These are phyloP conservation scores for Pangasius krempfi DNA, from an alignment of 2,797 vertebrate species.

Conservation along the genomic window DNA sequence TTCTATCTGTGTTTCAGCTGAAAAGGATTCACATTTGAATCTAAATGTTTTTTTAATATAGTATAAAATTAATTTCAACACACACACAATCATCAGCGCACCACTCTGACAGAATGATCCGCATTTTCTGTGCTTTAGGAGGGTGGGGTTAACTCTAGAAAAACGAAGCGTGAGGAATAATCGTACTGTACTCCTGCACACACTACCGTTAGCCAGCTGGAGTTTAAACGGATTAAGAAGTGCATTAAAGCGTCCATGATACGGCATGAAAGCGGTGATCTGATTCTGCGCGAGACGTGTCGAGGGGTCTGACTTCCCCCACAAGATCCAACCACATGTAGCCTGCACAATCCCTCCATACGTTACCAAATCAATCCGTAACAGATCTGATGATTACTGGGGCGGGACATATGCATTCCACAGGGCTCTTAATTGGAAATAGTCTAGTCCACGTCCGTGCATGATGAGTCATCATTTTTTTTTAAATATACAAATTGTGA, in stretches of 20 bases:
- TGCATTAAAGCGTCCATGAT: slow-evolving; percentile 7
- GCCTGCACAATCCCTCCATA: neutral
- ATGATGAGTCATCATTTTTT: neutral
- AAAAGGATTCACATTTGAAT: neutral
- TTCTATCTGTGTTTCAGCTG: neutral
- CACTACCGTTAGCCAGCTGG: neutral
- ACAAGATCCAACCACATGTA: neutral
- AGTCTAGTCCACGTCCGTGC: neutral
- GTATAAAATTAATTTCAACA: neutral
- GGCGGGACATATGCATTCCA: neutral
- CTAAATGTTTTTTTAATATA: neutral
- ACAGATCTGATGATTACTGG: neutral
- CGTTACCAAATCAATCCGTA: neutral
- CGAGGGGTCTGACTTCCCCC: neutral
- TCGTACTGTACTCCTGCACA: neutral
- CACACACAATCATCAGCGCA: no score
- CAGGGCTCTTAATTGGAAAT: neutral
- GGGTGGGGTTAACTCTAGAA: neutral
- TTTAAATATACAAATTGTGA: neutral
- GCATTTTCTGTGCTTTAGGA: neutral
- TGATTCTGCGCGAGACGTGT: neutral
- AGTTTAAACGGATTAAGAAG: slow-evolving; percentile 24
- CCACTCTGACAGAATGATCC: neutral
- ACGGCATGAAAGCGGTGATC: neutral
- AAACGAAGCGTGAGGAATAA: neutral